These are phyloP conservation scores for Raja brachyura DNA, from an alignment of 2,113 vertebrate genomes.

Conservation along the genomic window DNA sequence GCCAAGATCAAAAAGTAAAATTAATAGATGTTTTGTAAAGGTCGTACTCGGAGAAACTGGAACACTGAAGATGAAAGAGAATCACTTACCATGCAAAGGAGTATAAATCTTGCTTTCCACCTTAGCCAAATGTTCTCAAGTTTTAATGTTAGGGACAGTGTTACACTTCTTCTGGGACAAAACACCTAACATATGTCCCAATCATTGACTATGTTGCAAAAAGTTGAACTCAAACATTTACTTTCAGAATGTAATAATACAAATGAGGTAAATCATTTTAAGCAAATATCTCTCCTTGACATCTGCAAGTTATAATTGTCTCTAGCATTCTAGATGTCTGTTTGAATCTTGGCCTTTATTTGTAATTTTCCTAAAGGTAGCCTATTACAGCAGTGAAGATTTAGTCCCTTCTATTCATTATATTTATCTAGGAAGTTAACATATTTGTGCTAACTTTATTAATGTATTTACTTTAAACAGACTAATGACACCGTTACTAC, in stretches of 20 bases:
- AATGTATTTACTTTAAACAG: neutral
- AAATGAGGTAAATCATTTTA: constrained; percentile 16
- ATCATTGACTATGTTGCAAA: neutral
- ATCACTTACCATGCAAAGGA: constrained; percentile 44
- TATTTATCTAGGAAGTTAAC: neutral
- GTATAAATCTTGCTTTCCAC: constrained; percentile 60
- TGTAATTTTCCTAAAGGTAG: neutral
- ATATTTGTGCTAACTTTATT: neutral
- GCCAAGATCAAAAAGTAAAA: constrained; percentile 64
- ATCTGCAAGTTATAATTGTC: neutral
- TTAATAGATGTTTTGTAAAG: constrained; percentile 77
- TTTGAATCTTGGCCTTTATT: neutral
- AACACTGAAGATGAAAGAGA: constrained; percentile 68
- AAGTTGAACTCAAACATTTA: neutral
- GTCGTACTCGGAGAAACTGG: constrained; percentile 69
- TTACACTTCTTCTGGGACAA: constrained; percentile 29
- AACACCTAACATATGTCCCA: neutral
- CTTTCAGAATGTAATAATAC: neutral
- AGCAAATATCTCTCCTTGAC: neutral
- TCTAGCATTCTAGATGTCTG: neutral
- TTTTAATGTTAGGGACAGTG: constrained; percentile 32
- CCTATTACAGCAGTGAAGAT: neutral
- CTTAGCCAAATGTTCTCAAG: constrained; percentile 61
- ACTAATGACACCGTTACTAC: neutral
- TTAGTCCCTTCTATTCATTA: neutral